Conservation (phyloP, 2,797 vertebrate genomes). For the Ctenochaetus hawaiiensis region DNA sequence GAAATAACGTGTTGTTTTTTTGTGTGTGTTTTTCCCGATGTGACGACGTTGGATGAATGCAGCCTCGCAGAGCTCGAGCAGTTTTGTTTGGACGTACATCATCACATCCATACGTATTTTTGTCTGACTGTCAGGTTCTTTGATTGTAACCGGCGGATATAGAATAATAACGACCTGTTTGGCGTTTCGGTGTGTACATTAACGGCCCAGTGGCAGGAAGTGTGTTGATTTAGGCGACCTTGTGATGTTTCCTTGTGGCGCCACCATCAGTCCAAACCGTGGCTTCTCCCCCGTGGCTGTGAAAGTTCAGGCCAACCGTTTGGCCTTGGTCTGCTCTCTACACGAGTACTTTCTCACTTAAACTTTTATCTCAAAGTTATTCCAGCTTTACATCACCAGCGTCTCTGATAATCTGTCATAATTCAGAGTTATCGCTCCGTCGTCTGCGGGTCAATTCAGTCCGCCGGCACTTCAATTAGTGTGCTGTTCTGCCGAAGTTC, state of each 20-base stretch:
- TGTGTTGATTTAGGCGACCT: background rate
- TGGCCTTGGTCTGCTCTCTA: conserved; percentile 19
- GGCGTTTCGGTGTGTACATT: background rate
- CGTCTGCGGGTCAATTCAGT: conserved; percentile 35
- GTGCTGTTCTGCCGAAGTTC: conserved; percentile 16
- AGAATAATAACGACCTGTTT: background rate
- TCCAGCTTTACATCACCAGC: conserved; percentile 28
- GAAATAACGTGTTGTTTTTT: background rate
- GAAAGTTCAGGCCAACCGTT: conserved; percentile 6
- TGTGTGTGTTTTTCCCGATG: background rate
- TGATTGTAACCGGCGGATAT: background rate
- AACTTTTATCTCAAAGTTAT: conserved; percentile 51
- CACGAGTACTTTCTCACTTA: background rate
- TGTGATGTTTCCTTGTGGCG: background rate
- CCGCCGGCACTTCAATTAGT: conserved; percentile 51
- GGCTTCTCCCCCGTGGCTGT: background rate
- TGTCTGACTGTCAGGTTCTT: conserved; percentile 9
- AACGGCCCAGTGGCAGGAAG: background rate
- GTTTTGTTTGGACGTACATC: background rate
- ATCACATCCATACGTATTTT: background rate
- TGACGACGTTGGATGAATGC: too few species aligned
- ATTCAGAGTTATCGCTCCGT: conserved; percentile 34
- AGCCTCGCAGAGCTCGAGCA: background rate
- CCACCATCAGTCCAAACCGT: background rate
- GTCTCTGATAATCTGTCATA: conserved; percentile 42